Conservation (phyloP, 1,140 invertebrate species). For the Oscheius sp. region DNA sequence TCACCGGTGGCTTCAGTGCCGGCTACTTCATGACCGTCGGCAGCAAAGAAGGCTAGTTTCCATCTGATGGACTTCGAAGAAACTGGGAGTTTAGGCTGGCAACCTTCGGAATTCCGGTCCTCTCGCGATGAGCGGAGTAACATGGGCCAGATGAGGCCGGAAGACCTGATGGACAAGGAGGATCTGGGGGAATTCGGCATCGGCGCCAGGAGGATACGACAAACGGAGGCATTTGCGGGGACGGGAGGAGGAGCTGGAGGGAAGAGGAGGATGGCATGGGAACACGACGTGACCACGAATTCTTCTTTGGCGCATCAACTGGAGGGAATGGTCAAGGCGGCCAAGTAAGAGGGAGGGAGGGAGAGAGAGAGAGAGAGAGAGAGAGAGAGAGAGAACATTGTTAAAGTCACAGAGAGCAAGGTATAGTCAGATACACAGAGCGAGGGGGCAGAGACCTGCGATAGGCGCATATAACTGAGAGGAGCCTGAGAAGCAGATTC, state of each 20-base stretch:
- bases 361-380: no score
- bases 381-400: neutral
- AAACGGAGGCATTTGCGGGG: slow-evolving; percentile 73
- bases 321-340: slow-evolving; percentile 17
- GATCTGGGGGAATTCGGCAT: slow-evolving; percentile 92
- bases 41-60: slow-evolving; percentile 74
- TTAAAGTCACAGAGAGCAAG: no score
- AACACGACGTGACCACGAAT: slow-evolving; percentile 48
- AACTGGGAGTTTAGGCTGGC: slow-evolving; percentile 70
- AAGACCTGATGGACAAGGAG: slow-evolving; percentile 97
- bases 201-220: slow-evolving; percentile 78
- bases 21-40: slow-evolving; percentile 96
- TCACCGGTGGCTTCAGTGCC: slow-evolving; percentile 97
- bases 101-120: slow-evolving; percentile 84
- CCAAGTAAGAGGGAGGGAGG: no score
- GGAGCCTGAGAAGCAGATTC: no score
- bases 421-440: no score
- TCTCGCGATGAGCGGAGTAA: slow-evolving; percentile 71
- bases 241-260: slow-evolving; percentile 12
- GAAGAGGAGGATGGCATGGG: slow-evolving; percentile 49
- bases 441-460: no score
- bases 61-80: slow-evolving; percentile 5
- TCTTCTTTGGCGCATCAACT: slow-evolving; percentile 7
- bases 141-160: slow-evolving; percentile 68
- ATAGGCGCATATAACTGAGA: no score